phyloP scores from a whole-genome alignment of 2,113 vertebrate species.

The Lates calcarifer region DNA sequence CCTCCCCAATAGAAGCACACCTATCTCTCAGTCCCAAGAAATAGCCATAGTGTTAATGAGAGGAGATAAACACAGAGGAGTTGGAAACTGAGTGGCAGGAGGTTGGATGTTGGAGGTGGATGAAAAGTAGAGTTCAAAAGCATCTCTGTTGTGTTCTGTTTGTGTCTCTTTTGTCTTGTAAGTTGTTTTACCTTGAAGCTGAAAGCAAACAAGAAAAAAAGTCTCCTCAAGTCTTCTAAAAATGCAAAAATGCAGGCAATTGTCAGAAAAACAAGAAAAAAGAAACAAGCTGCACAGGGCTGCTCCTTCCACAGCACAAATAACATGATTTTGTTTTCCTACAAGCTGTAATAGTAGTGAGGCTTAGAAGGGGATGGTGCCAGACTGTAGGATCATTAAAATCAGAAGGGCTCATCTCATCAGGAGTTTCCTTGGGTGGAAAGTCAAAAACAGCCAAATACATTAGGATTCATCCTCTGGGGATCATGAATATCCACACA shows the following conservation, averaged over 20 bases:
- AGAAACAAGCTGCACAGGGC: background rate
- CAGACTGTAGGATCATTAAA: background rate
- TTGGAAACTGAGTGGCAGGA: slow-evolving; percentile 8
- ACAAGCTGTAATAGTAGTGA: background rate
- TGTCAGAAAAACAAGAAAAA: background rate
- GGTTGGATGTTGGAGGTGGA: background rate
- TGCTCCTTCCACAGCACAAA: background rate
- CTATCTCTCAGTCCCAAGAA: background rate
- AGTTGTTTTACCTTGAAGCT: slow-evolving; percentile 39
- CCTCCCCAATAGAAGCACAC: background rate
- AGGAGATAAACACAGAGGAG: slow-evolving; percentile 15
- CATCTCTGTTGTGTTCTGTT: background rate
- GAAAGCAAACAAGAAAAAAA: slow-evolving; percentile 30
- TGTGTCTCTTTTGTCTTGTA: background rate
- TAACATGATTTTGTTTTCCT: background rate
- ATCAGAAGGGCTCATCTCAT: too few relatives aligned
- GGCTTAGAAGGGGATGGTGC: background rate
- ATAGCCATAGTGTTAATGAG: background rate
- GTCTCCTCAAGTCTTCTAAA: background rate
- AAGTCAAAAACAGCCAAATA: too few relatives aligned
- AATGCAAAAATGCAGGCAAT: background rate
- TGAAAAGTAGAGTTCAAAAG: slow-evolving; percentile 18
- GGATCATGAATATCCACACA: too few relatives aligned
- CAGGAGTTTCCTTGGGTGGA: too few relatives aligned
- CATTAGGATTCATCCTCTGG: background rate